Percentiles rank a stretch among this genome's conserved stretches.
Evolutionary conservation across 64 coral and sea anemone species (phyloP).

Genomic region (Actinia equina): DNA sequence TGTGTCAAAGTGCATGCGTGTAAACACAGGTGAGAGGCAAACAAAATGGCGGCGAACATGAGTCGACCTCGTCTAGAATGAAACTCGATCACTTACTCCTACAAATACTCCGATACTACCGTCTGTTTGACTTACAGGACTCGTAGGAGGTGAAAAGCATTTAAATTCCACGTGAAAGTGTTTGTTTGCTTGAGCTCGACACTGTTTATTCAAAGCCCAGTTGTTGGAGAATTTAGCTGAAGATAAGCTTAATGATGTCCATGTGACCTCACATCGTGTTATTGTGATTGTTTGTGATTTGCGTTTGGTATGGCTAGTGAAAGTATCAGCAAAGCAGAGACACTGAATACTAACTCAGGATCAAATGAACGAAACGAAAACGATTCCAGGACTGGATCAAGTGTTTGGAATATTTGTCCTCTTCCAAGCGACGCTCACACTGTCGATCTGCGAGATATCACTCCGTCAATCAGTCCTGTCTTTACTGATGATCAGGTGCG

Average conservation of each 20-base stretch:
- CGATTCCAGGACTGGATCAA: constrained; percentile 4
- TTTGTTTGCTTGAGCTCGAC: neutral
- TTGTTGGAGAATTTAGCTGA: neutral
- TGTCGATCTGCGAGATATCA: constrained; percentile 82
- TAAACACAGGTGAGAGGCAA: constrained; percentile 1
- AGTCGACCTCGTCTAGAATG: neutral
- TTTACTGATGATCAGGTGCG: constrained; percentile 96
- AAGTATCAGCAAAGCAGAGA: neutral
- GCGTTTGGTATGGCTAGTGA: constrained; percentile 11
- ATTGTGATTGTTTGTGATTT: neutral
- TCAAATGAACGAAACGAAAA: neutral
- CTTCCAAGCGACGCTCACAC: constrained; percentile 44
- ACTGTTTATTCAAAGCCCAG: neutral
- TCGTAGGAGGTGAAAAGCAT: neutral
- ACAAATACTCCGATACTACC: neutral
- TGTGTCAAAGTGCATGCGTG: constrained; percentile 13
- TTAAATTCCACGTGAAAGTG: neutral
- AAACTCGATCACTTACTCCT: constrained; percentile 3
- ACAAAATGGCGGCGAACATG: constrained; percentile 17
- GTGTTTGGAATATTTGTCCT: constrained; percentile 54
- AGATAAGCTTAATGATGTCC: neutral
- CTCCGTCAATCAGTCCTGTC: constrained; percentile 89
- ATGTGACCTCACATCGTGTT: neutral
- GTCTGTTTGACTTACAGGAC: neutral
- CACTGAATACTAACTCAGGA: neutral